Evolutionary conservation across 2,797 vertebrate species (phyloP).

Genomic region (Discoglossus pictus): DNA sequence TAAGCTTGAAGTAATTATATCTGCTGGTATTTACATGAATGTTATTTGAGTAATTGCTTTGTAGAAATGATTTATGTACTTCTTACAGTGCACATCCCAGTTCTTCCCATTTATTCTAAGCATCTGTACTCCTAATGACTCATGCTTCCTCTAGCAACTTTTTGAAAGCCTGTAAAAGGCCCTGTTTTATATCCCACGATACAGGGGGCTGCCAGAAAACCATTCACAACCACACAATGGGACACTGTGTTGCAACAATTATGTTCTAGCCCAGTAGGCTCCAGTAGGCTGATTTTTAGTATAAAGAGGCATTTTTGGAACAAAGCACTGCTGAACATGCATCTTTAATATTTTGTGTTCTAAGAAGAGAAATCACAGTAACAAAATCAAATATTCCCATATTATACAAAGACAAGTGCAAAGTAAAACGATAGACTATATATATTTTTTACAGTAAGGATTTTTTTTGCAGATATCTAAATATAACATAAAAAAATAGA

Average conservation of each 20-base stretch:
- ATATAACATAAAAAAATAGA: no score
- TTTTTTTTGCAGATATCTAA: no score
- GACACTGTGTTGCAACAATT: conserved; percentile 35
- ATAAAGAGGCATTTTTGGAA: conserved; percentile 40
- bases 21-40: conserved; percentile 38
- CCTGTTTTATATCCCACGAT: conserved; percentile 43
- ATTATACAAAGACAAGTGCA: no score
- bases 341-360: conserved; percentile 20
- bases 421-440: no score
- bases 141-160: conserved; percentile 45
- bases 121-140: conserved; percentile 43
- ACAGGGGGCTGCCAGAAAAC: conserved; percentile 32
- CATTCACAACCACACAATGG: conserved; percentile 44
- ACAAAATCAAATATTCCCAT: conserved; percentile 12
- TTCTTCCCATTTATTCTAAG: conserved; percentile 20
- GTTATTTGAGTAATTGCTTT: conserved; percentile 29
- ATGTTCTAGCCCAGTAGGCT: conserved; percentile 9
- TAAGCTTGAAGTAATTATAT: conserved; percentile 10
- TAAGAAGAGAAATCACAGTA: conserved; percentile 1
- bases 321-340: conserved; percentile 20
- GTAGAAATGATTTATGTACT: conserved; percentile 36
- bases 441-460: no score
- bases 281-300: conserved; percentile 32
- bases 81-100: conserved; percentile 23
- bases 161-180: conserved; percentile 33